Percentiles rank a stretch among this genome's conserved stretches.
phyloP scores from a whole-genome alignment of 1,140 invertebrate genomes.

The Brachystomella parvula region DNA sequence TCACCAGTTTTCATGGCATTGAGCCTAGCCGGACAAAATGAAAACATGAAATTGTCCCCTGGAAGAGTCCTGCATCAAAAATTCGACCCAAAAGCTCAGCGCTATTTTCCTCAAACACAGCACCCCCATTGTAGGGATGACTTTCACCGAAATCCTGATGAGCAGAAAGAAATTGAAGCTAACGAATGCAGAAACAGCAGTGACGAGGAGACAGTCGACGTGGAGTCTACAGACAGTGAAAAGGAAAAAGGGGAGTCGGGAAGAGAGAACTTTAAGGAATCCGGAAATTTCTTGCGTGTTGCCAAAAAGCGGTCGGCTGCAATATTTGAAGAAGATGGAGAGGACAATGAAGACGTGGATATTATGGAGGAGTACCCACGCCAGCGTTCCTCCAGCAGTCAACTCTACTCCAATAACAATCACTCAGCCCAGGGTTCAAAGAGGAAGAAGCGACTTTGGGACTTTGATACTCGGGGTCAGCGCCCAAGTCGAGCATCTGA shows the following conservation, averaged over 20 bases:
- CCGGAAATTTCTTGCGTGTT: not conserved
- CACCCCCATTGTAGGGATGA: constrained; percentile 4
- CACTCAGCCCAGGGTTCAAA: not conserved
- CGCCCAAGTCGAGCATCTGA: no score
- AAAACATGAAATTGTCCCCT: no score
- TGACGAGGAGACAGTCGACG: constrained; percentile 53
- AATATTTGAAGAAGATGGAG: not conserved
- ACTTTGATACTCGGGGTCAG: constrained; percentile 16
- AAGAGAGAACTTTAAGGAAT: not conserved
- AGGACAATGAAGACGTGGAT: constrained; percentile 9
- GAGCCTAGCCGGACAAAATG: not conserved
- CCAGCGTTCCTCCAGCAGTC: not conserved
- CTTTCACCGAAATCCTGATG: no score
- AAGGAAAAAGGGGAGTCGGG: not conserved
- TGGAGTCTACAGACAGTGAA: constrained; percentile 49
- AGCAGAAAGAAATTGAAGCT: not conserved
- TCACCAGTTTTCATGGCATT: not conserved
- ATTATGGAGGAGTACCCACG: not conserved
- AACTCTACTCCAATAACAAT: constrained; percentile 4
- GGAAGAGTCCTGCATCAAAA: no score
- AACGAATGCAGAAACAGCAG: constrained; percentile 30
- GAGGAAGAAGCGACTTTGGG: constrained; percentile 28
- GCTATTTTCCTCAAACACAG: not conserved
- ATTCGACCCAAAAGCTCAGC: not conserved
- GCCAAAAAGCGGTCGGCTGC: not conserved